Evolutionary conservation across 2,113 vertebrate species (phyloP).

Genomic region (Hippoglossus stenolepis): DNA sequence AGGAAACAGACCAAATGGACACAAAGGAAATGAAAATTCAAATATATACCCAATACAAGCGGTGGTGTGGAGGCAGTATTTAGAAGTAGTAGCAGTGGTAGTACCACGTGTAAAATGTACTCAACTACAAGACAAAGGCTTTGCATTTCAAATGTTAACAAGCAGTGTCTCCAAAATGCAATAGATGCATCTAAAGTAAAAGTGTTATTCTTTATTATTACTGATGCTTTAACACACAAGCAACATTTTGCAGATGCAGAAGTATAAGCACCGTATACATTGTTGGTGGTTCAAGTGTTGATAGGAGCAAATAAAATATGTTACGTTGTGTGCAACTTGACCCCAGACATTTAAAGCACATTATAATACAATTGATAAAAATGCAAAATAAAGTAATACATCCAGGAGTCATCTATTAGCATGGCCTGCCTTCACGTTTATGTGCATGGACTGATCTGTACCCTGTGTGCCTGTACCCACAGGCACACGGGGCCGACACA

Average conservation of each 20-base stretch:
- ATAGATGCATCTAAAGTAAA: too few species aligned
- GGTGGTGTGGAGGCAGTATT: not conserved
- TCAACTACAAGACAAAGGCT: too few species aligned
- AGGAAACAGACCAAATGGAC: not conserved
- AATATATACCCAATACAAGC: not conserved
- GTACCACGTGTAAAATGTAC: not conserved
- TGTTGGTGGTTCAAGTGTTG: not conserved
- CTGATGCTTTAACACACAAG: not conserved
- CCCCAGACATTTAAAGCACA: not conserved
- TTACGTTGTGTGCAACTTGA: not conserved
- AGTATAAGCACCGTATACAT: too few species aligned
- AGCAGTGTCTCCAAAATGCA: too few species aligned
- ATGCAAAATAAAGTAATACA: constrained; percentile 38
- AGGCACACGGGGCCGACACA: constrained; percentile 23
- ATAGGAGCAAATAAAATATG: not conserved
- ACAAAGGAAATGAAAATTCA: not conserved
- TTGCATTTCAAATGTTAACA: too few species aligned
- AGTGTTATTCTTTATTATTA: too few species aligned
- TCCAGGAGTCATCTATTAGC: constrained; percentile 36
- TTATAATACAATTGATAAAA: constrained; percentile 33
- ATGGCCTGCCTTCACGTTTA: constrained; percentile 27
- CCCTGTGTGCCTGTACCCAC: constrained; percentile 25
- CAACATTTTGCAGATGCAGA: not conserved
- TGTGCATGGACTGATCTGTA: constrained; percentile 27
- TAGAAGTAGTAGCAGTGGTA: not conserved